phyloP scores from a whole-genome alignment of 2,113 vertebrate genomes.

The Tapirus terrestris region DNA sequence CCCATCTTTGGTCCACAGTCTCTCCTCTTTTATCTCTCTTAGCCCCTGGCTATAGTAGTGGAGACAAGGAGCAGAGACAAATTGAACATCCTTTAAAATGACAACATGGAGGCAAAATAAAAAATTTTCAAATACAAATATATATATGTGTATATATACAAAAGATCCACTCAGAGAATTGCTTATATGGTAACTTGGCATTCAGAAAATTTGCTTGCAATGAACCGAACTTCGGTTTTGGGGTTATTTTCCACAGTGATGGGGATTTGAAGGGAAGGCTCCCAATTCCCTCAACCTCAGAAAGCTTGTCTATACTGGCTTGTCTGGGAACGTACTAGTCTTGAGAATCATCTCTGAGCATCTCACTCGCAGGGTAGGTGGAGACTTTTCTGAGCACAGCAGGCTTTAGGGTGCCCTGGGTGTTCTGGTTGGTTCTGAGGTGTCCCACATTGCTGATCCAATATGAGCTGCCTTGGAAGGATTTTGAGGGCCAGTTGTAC shows the following conservation, averaged over 20 bases:
- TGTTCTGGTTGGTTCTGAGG: not conserved
- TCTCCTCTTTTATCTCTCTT: not conserved
- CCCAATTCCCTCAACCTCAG: not conserved
- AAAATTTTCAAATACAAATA: not conserved
- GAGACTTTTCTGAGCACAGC: not conserved
- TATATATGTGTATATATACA: not conserved
- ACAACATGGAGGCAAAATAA: not conserved
- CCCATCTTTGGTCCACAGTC: not conserved
- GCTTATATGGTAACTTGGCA: not conserved
- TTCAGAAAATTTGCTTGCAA: not conserved
- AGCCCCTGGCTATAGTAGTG: not conserved
- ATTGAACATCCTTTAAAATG: not conserved
- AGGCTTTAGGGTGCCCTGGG: not conserved
- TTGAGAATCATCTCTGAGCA: not conserved
- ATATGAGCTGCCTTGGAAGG: not conserved
- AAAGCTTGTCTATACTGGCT: not conserved
- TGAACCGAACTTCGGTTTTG: not conserved
- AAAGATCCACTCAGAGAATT: not conserved
- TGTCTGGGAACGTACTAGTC: not conserved
- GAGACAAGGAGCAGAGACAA: not conserved
- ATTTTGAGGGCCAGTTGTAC: not conserved
- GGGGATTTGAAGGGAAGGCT: not conserved
- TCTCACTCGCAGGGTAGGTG: not conserved
- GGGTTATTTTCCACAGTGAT: not conserved
- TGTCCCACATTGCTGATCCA: not conserved